A percentile compares a stretch with the other conserved stretches of the same genome.
Evolutionary conservation across 2,113 vertebrate genomes (phyloP).

Genomic region (Apodemus sylvaticus): DNA sequence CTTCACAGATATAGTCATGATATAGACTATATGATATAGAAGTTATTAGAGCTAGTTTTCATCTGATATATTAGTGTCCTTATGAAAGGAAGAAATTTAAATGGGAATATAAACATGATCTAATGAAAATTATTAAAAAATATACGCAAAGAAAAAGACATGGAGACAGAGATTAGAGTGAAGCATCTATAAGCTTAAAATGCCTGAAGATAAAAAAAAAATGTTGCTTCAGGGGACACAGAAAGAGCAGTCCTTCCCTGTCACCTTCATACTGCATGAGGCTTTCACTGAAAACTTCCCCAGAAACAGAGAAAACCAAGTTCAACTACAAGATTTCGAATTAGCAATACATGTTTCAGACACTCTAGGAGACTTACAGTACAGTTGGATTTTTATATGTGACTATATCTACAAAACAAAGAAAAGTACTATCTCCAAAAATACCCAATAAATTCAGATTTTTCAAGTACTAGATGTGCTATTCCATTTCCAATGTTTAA

Average conservation of each 20-base stretch:
- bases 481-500: background rate
- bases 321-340: background rate
- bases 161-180: background rate
- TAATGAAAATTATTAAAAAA: background rate
- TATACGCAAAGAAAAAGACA: background rate
- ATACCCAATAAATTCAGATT: background rate
- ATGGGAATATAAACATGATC: background rate
- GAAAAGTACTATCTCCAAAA: background rate
- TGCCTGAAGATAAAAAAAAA: background rate
- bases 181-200: background rate
- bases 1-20: background rate
- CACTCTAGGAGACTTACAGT: background rate
- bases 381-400: background rate
- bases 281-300: background rate
- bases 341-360: background rate
- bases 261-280: background rate
- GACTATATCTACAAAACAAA: background rate
- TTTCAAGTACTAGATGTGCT: background rate
- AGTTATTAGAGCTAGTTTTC: background rate
- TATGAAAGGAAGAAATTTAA: background rate
- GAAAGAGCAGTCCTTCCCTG: background rate
- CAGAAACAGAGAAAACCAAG: background rate
- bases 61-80: background rate
- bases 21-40: no score
- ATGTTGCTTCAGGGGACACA: background rate